Conservation (phyloP, 1,140 invertebrate species). For the Watersipora subatra region DNA sequence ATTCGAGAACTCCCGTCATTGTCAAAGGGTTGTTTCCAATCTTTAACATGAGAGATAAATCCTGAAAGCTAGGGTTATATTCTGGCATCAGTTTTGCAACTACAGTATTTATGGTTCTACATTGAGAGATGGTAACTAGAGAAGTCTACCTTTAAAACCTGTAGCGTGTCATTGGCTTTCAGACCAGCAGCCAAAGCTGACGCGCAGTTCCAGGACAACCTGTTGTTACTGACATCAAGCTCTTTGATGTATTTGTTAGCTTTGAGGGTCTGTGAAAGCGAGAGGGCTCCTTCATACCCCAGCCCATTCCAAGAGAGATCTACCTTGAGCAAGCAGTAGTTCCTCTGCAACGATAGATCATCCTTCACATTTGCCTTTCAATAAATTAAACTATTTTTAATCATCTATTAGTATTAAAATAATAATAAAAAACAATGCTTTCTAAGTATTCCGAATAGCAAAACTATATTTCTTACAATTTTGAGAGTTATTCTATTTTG, state of each 20-base stretch:
- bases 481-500: too few relatives aligned
- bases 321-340: conserved; percentile 10
- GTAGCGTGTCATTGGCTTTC: conserved; percentile 13
- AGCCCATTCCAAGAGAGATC: conserved; percentile 16
- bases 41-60: conserved; percentile 16
- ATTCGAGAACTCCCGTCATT: conserved; percentile 25
- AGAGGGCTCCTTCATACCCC: conserved; percentile 11
- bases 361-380: neutral
- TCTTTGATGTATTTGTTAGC: conserved; percentile 14
- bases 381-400: neutral
- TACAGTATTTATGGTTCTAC: neutral
- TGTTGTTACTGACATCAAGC: conserved; percentile 13
- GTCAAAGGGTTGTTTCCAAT: conserved; percentile 27
- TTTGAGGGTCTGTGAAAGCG: conserved; percentile 10
- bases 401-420: neutral
- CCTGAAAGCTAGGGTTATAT: neutral
- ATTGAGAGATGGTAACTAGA: too few relatives aligned
- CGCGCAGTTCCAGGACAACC: conserved; percentile 15
- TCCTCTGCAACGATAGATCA: too few relatives aligned
- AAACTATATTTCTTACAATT: too few relatives aligned
- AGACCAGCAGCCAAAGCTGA: conserved; percentile 11
- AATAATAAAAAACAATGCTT: too few relatives aligned
- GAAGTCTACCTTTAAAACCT: conserved; percentile 14
- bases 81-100: neutral
- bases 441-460: too few relatives aligned